These are phyloP conservation scores for Ctenomys sociabilis DNA, from an alignment of 2,113 vertebrate genomes.

Conservation along the genomic window DNA sequence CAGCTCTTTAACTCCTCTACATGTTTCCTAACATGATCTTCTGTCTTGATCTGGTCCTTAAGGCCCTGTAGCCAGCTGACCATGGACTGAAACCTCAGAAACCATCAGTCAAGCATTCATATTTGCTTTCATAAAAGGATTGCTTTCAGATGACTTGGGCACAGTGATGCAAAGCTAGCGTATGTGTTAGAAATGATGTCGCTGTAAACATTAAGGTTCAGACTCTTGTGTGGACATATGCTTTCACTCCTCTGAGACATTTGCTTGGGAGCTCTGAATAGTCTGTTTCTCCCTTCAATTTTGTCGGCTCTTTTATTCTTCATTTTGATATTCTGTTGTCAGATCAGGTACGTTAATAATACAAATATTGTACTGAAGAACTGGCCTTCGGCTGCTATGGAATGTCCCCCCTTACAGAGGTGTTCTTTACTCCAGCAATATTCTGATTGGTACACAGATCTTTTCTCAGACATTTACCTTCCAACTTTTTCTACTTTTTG, in stretches of 20 bases:
- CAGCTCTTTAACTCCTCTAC: background rate
- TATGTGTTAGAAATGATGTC: background rate
- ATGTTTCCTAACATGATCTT: background rate
- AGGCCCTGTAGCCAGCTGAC: no score
- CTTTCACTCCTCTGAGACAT: background rate
- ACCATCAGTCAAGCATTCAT: background rate
- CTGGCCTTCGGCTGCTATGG: background rate
- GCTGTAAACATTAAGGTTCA: background rate
- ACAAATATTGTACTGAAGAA: background rate
- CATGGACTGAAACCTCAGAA: background rate
- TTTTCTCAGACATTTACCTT: background rate
- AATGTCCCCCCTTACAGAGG: accelerated
- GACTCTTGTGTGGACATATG: background rate
- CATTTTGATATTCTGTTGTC: background rate
- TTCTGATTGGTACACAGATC: background rate
- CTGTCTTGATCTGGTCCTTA: background rate
- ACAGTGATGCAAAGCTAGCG: no score
- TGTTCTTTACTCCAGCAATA: background rate
- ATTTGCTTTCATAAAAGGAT: background rate
- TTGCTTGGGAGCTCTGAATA: background rate
- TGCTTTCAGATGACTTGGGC: background rate
- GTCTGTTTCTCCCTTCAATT: background rate
- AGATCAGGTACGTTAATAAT: background rate
- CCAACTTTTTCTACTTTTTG: background rate
- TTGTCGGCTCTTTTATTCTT: background rate